Evolutionary conservation across 2,888 invertebrate species (phyloP), one percentile per base, ranked within the genome.

Genomic region (Drosophila nigricruria): DNA sequence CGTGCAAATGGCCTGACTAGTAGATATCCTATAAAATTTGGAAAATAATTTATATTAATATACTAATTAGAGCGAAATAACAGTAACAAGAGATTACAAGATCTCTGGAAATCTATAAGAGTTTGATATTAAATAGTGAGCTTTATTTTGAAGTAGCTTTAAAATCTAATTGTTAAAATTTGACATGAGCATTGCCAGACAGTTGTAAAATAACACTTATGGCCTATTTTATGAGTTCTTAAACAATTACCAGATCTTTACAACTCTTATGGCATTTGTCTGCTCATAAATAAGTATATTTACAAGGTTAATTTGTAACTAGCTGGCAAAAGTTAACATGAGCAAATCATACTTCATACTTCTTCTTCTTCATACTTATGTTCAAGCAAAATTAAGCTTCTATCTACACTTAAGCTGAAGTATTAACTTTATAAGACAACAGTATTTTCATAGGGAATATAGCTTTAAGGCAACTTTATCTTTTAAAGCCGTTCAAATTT

Each of bases 21-120:
- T 0, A 53, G 6, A 59, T 66, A 60, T 54, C 47, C 68, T 68
- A 9, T 3, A 23, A 16, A 27, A 47, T 6, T 47, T 1, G 0
- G 9, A 9, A 1, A 8, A 0, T 6, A 0, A 43, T 43, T 5
- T 6, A 23, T 1, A 23, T 8, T 8, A 25, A n/a, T n/a, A n/a
- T n/a, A n/a, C n/a, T 8, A 6, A 16, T 43, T 1, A 43, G 3
- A 8, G 12, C 5, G 5, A 14, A 1, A 2, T 25, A 25, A 16
- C 1, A 9, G 1, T 42, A 14, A 38, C 2, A 38, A 42, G 12
- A 10, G 1, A n/a, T n/a, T n/a, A n/a, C n/a, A n/a, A n/a, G n/a
- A n/a, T 9, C 10, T n/a, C 0, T 8, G 2, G 0, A n/a, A n/a
- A 5, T n/a, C 5, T n/a, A 38, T n/a, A 20, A 20, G 18, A 18